Percentiles rank a stretch among this genome's conserved stretches.
These are phyloP conservation scores for Epizoanthus rinbou DNA, from an alignment of 92 coral and sea anemone species.

Conservation along the genomic window DNA sequence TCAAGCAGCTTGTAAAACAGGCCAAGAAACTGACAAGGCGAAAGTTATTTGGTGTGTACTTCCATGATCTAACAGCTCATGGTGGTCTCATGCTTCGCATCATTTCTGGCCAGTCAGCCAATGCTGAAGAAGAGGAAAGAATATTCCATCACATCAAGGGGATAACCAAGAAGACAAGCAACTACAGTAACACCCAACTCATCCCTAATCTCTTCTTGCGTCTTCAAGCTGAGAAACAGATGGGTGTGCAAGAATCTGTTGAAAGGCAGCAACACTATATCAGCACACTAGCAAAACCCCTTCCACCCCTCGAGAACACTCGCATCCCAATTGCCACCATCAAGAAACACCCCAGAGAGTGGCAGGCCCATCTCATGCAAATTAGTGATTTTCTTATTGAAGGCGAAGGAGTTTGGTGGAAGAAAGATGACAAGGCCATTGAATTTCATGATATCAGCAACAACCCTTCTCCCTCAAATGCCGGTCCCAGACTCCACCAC, in stretches of 20 bases:
- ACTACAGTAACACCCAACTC: conserved; percentile 40
- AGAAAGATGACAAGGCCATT: conserved; percentile 27
- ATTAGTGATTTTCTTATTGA: conserved; percentile 47
- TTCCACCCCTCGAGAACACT: conserved; percentile 46
- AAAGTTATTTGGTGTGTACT: conserved; percentile 60
- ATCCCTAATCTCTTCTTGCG: conserved; percentile 44
- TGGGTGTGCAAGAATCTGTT: conserved; percentile 31
- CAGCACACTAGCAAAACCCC: conserved; percentile 12
- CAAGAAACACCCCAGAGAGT: conserved; percentile 28
- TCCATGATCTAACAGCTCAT: conserved; percentile 52
- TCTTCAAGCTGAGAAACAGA: conserved; percentile 49
- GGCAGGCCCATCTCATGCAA: conserved; percentile 49
- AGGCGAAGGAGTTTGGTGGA: conserved; percentile 57
- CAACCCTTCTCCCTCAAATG: conserved; percentile 22
- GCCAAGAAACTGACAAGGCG: conserved; percentile 44
- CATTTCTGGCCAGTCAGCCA: conserved; percentile 58
- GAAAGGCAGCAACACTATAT: conserved; percentile 47
- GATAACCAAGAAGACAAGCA: conserved; percentile 47
- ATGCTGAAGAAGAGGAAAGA: conserved; percentile 59
- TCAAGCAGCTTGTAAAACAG: conserved; percentile 16
- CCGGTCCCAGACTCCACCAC: conserved; percentile 57
- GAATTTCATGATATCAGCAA: conserved; percentile 50
- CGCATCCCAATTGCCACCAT: conserved; percentile 36
- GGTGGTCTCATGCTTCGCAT: conserved; percentile 57
- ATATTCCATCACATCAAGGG: conserved; percentile 45